These are phyloP conservation scores for Irena cyanogastra DNA, from an alignment of 2,113 vertebrate species.

Conservation along the genomic window DNA sequence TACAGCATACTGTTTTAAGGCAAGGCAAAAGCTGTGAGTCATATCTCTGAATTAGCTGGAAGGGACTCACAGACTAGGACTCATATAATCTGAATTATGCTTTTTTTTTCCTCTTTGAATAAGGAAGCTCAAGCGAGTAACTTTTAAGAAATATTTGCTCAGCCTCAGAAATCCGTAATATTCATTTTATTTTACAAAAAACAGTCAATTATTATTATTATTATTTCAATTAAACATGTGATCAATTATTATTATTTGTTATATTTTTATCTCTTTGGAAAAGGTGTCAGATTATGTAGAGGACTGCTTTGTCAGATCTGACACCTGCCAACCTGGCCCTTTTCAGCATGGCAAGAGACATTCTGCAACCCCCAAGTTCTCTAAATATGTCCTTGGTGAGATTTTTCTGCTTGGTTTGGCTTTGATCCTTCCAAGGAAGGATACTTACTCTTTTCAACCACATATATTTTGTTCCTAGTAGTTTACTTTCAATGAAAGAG, in stretches of 20 bases:
- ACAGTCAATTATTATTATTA: fast-evolving
- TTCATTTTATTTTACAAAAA: background rate
- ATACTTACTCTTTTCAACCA: background rate
- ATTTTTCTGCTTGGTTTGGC: background rate
- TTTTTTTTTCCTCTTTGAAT: background rate
- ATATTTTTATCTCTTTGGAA: background rate
- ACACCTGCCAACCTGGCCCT: background rate
- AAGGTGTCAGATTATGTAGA: background rate
- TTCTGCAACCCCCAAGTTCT: background rate
- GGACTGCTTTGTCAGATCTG: background rate
- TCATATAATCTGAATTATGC: background rate
- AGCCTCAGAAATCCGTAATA: background rate
- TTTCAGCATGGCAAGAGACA: background rate
- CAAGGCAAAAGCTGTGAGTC: background rate
- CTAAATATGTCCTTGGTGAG: background rate
- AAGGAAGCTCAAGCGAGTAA: background rate
- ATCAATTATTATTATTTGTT: background rate
- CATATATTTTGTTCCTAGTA: background rate
- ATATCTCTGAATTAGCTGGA: background rate
- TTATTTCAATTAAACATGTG: background rate
- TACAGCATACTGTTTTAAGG: background rate
- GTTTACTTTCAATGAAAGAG: background rate
- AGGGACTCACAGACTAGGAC: background rate
- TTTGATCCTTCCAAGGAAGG: background rate
- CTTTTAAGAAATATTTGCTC: background rate